phyloP scores from a whole-genome alignment of 2,888 invertebrate genomes.

The Linyphia triangularis region DNA sequence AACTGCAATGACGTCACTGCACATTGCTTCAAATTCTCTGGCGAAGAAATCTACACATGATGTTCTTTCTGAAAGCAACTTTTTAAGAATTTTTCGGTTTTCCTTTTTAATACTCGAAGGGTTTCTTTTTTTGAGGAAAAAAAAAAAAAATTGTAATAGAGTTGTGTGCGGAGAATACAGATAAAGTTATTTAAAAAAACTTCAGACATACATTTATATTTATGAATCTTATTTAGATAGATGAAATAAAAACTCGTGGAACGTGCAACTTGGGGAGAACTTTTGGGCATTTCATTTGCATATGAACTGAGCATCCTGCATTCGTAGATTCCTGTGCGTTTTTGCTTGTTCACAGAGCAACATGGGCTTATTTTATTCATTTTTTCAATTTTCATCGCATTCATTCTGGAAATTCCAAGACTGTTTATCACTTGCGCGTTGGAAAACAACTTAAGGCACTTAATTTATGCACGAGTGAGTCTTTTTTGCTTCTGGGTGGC shows the following conservation, averaged over 20 bases:
- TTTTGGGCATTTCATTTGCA: conserved; percentile 34
- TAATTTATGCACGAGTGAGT: neutral
- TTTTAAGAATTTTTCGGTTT: neutral
- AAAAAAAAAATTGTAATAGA: neutral
- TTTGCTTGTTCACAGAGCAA: neutral
- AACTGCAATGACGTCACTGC: conserved; percentile 9
- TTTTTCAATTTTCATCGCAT: too few species aligned
- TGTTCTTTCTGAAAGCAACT: neutral
- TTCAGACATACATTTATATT: neutral
- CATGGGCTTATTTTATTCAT: neutral
- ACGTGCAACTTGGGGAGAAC: conserved; percentile 5
- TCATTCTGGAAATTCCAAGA: neutral
- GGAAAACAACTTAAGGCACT: neutral
- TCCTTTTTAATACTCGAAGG: conserved; percentile 9
- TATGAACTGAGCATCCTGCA: conserved; percentile 1
- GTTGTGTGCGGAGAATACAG: neutral
- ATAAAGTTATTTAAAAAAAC: neutral
- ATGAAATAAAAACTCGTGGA: neutral
- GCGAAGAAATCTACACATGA: conserved; percentile 8
- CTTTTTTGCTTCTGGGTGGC: neutral
- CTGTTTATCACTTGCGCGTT: neutral
- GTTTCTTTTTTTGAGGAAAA: neutral
- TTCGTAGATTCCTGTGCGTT: neutral
- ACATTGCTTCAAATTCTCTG: conserved; percentile 13
- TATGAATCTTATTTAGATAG: conserved; percentile 18